Evolutionary conservation across 2,797 vertebrate species (phyloP).

Genomic region (Cetoscarus ocellatus): DNA sequence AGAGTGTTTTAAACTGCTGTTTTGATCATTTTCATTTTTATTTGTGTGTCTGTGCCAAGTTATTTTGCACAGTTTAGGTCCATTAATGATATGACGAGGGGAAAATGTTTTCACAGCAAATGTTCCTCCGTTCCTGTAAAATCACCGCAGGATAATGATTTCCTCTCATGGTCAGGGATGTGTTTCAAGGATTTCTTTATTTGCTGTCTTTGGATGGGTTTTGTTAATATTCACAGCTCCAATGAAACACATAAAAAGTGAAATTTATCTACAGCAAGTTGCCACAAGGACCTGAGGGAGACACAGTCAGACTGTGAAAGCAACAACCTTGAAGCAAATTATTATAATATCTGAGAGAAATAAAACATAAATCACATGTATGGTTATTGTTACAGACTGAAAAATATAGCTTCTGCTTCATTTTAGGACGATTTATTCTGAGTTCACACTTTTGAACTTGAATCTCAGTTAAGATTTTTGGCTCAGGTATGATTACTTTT

Average conservation of each 20-base stretch:
- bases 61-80: background rate
- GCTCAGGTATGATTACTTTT: no score
- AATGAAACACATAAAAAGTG: background rate
- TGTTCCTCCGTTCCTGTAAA: background rate
- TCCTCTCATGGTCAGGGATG: background rate
- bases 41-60: background rate
- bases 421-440: no score
- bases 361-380: background rate
- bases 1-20: background rate
- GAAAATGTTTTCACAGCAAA: background rate
- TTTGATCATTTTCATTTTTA: background rate
- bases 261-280: background rate
- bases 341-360: background rate
- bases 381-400: background rate
- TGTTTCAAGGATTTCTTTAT: constrained; percentile 5
- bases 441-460: no score
- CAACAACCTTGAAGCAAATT: background rate
- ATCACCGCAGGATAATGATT: background rate
- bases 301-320: background rate
- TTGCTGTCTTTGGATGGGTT: constrained; percentile 2
- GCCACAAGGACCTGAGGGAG: background rate
- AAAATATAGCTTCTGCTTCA: no score
- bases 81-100: background rate
- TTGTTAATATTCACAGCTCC: background rate
- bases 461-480: no score